These are phyloP conservation scores for Caerostris darwini DNA, from an alignment of 1,140 invertebrate genomes.

Conservation along the genomic window DNA sequence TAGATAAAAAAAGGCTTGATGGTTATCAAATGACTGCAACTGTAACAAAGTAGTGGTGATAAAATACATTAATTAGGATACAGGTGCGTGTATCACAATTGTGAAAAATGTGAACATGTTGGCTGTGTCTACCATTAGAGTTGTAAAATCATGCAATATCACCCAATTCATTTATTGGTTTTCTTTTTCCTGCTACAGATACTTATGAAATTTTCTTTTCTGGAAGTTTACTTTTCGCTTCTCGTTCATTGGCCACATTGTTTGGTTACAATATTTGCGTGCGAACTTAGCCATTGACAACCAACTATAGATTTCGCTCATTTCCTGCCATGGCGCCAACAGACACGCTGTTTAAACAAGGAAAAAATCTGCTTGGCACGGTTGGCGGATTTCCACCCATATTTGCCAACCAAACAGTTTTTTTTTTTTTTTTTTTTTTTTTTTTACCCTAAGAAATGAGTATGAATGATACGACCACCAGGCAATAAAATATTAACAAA, in stretches of 20 bases:
- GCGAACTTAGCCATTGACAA: background rate
- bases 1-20: no score
- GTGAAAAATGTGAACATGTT: no score
- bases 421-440: slow-evolving; percentile 15
- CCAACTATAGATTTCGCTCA: background rate
- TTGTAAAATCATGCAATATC: background rate
- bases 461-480: slow-evolving; percentile 53
- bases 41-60: no score
- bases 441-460: slow-evolving; percentile 2
- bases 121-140: no score
- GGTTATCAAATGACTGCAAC: no score
- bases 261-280: background rate
- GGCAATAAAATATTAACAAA: background rate
- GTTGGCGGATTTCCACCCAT: slow-evolving; percentile 64
- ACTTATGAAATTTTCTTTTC: background rate
- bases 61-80: no score
- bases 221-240: no score
- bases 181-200: background rate
- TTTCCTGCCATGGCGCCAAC: slow-evolving; percentile 38
- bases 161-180: background rate
- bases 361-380: slow-evolving; percentile 64
- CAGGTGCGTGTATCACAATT: no score
- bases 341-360: slow-evolving; percentile 67
- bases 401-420: slow-evolving; percentile 66
- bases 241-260: no score